Conservation (phyloP, 2,113 vertebrate species). For the Grantiella picta region DNA sequence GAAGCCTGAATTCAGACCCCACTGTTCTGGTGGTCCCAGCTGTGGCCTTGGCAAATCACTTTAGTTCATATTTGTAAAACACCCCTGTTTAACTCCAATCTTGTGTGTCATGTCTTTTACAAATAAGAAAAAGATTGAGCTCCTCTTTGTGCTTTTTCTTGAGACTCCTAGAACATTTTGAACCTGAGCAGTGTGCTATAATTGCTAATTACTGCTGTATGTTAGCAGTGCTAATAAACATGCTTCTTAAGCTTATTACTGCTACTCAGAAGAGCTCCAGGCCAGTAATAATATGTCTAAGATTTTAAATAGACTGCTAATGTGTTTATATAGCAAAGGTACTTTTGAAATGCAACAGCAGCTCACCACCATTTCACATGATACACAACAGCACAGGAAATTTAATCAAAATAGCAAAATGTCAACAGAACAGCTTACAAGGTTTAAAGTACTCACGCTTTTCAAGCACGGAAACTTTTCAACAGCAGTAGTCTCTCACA, state of each 20-base stretch:
- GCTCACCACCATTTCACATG: background rate
- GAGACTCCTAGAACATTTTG: background rate
- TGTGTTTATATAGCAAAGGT: background rate
- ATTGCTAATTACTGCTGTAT: background rate
- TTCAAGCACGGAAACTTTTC: constrained; percentile 53
- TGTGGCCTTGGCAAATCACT: background rate
- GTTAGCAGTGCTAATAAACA: background rate
- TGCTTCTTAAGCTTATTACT: background rate
- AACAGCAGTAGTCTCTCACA: constrained; percentile 50
- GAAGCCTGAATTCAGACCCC: background rate
- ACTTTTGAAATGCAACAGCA: background rate
- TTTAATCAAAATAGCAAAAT: constrained; percentile 55
- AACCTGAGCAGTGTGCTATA: background rate
- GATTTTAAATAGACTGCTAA: background rate
- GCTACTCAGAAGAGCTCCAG: background rate
- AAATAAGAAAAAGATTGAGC: background rate
- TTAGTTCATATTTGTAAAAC: background rate
- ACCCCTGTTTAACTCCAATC: background rate
- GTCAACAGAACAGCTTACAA: constrained; percentile 47
- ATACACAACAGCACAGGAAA: background rate
- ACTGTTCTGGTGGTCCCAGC: background rate
- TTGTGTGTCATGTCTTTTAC: background rate
- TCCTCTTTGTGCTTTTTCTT: background rate
- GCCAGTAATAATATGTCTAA: background rate
- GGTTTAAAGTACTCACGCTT: constrained; percentile 59